Evolutionary conservation across 2,113 vertebrate genomes (phyloP), one percentile per base, ranked within the genome.

Genomic region (Eulemur rufifrons): DNA sequence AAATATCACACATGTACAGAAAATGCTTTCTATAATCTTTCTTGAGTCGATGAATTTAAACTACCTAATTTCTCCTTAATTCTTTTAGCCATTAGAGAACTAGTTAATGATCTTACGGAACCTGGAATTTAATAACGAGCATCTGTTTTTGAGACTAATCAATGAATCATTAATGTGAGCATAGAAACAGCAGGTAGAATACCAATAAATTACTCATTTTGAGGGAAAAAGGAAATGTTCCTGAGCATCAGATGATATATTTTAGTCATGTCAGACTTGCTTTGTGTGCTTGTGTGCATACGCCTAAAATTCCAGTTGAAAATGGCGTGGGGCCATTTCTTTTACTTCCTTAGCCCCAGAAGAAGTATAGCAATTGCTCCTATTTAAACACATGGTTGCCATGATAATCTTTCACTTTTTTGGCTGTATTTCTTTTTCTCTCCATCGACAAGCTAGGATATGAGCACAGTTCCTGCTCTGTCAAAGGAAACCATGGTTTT

Each of bases 131-230:
- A 92, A 97, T 97, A 96, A 90, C 25, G 71, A 98, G 74, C 91
- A 96, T 89, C 76, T 98, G 88, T 97, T 94, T 96, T 95, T 64
- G 32, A 63, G 77, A 61, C n/a, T 34, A 89, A 86, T 95, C 78
- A 96, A 96, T 95, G 69, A 97, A 97, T 96, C 8, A 96, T 97
- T 97, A 95, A 94, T 95, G 94, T 96, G 93, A 59, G 32, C 74
- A 96, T 97, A 91, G 92, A 95, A 98, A 98, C 95, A 98, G 97
- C 97, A 98, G 78, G 97, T 97, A 98, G 87, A 91, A 61, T 78
- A 37, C 32, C 92, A 73, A 96, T 97, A 92, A 73, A 98, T 98
- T 95, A 98, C 97, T 98, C 96, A 98, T 95, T 91, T 59, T 68
- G 88, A n/a, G 52, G 88, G 45, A 86, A 89, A 91, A 96, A 97